phyloP scores from a whole-genome alignment of 1,140 invertebrate species.

The Octopus sinensis region DNA sequence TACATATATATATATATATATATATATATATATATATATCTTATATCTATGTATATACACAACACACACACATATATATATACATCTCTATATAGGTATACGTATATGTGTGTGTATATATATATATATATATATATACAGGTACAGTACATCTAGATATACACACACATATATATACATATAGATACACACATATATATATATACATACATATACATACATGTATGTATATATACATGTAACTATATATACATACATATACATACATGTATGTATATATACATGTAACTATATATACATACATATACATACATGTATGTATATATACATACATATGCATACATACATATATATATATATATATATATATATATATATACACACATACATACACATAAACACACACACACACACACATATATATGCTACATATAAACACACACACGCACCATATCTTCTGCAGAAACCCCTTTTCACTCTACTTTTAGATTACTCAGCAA shows the following conservation, averaged over 20 bases:
- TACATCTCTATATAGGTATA: neutral
- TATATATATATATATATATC: no score
- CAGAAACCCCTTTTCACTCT: no score
- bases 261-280: neutral
- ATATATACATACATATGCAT: neutral
- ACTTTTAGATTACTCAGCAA: no score
- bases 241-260: neutral
- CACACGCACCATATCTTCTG: neutral
- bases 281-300: neutral
- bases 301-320: neutral
- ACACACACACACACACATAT: neutral
- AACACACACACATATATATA: neutral
- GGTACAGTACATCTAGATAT: neutral
- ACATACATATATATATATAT: neutral
- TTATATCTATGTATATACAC: no score
- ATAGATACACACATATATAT: neutral
- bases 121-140: neutral
- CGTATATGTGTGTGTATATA: neutral
- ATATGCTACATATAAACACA: neutral
- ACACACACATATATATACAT: neutral
- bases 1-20: no score
- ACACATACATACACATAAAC: neutral
- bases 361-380: neutral
- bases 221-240: neutral
- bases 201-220: neutral